These are phyloP conservation scores for Monopis laevigella DNA, from an alignment of 2,888 invertebrate genomes.

Conservation along the genomic window DNA sequence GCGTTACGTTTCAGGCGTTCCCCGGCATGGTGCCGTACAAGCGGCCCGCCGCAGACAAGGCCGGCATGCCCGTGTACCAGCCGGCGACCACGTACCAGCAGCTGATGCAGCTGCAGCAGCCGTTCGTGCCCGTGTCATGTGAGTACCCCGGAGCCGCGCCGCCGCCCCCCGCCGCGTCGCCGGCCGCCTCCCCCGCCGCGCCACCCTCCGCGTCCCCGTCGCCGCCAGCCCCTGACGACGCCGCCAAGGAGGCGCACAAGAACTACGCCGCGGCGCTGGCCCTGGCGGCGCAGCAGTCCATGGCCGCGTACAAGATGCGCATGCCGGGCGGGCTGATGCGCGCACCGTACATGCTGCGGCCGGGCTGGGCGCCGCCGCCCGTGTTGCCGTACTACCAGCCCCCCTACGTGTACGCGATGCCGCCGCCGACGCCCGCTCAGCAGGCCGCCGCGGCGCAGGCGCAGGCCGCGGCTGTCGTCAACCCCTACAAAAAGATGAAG, in stretches of 20 bases:
- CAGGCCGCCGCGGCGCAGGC: constrained; percentile 49
- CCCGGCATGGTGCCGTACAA: constrained; percentile 96
- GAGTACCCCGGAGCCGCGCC: constrained; percentile 87
- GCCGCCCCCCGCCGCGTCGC: constrained; percentile 65
- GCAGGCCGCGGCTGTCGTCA: constrained; percentile 52
- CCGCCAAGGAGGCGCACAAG: constrained; percentile 85
- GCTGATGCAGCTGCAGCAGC: constrained; percentile 94
- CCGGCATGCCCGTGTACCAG: constrained; percentile 95
- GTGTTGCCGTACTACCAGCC: constrained; percentile 61
- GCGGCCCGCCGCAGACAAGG: constrained; percentile 95
- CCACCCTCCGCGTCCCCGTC: constrained; percentile 23
- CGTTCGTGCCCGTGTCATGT: constrained; percentile 99
- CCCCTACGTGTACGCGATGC: constrained; percentile 62
- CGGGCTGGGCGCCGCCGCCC: constrained; percentile 54
- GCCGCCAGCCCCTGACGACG: constrained; percentile 34
- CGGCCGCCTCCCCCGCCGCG: constrained; percentile 19
- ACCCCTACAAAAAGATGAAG: constrained; percentile 92
- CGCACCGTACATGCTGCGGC: constrained; percentile 53
- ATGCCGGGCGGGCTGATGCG: constrained; percentile 59
- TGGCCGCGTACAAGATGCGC: constrained; percentile 75
- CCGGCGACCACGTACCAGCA: constrained; percentile 94
- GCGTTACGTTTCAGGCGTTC: constrained; percentile 79
- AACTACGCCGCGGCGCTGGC: constrained; percentile 77
- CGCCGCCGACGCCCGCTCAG: constrained; percentile 51
- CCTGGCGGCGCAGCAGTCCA: constrained; percentile 54